A percentile compares a stretch with the other conserved stretches of the same genome.
These are phyloP conservation scores for Dermatophagoides farinae DNA, from an alignment of 1,140 invertebrate species.

Conservation along the genomic window DNA sequence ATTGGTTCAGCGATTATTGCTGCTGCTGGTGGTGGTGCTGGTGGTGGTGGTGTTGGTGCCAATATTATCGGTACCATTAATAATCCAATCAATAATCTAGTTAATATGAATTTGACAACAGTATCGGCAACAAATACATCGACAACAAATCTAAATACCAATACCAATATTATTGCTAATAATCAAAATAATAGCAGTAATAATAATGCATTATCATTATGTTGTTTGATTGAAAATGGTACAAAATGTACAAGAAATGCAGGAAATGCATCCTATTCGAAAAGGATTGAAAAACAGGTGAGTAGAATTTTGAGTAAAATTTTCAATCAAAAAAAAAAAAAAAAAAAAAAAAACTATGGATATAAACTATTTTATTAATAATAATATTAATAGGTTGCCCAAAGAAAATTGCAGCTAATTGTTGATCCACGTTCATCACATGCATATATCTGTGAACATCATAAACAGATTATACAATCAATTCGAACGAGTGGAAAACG, in stretches of 20 bases:
- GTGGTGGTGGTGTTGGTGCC: too few relatives aligned
- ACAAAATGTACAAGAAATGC: slow-evolving; percentile 62
- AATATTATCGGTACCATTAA: too few relatives aligned
- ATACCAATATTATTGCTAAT: neutral
- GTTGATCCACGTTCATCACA: slow-evolving; percentile 66
- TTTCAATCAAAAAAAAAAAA: too few relatives aligned
- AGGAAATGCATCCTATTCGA: slow-evolving; percentile 89
- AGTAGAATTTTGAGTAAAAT: too few relatives aligned
- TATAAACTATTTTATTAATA: neutral
- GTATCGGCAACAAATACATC: neutral
- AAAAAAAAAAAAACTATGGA: too few relatives aligned
- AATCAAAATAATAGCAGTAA: neutral
- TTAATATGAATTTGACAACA: neutral
- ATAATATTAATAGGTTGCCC: slow-evolving; percentile 29
- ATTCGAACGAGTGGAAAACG: slow-evolving; percentile 46
- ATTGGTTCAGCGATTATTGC: too few relatives aligned
- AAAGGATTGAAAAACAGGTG: slow-evolving; percentile 71
- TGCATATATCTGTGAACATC: slow-evolving; percentile 89
- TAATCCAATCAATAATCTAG: too few relatives aligned
- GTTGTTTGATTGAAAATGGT: slow-evolving; percentile 75
- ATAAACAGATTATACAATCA: slow-evolving; percentile 76
- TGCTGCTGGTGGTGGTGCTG: too few relatives aligned
- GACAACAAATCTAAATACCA: neutral
- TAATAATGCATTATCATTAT: slow-evolving; percentile 32
- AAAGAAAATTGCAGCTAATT: slow-evolving; percentile 66